Evolutionary conservation across 2,888 invertebrate genomes (phyloP), one percentile per base, ranked within the genome.

Genomic region (Girardia tigrina): DNA sequence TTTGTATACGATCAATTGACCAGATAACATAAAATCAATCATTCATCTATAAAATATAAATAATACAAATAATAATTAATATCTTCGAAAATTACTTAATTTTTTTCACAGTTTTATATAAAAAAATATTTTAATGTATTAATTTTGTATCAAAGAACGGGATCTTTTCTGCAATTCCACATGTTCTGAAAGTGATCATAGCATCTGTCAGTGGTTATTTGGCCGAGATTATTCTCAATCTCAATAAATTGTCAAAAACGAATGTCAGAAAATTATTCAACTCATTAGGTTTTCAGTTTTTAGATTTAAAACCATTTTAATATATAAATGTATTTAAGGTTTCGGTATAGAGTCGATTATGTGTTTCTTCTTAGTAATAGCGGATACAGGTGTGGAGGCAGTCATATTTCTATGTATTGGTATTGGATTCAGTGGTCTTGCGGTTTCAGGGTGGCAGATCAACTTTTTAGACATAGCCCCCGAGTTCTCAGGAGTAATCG

Each of bases 391-490:
- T 0, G 71, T 74, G 1, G 2, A 77, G 1, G 82, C 81, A n/a
- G 78, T 83, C 16, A 75, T 80, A 2, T 79, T 82, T 28, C 79
- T 83, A 14, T 80, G 81, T 0, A 26, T 82, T 0, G 82, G 81
- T 56, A 78, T 82, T 6, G 82, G 81, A 4, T 78, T 80, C 23
- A 81, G 81, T 71, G 83, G 83, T 1, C 77, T 83, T 16, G 79
- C 81, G 0, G 81, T 82, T 0, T 81, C 83, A 76, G 83, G 83
- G 36, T 83, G 83, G 83, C 82, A 82, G 77, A 81, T 83, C 28
- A 83, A 83, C 77, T 82, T 83, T 76, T 80, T 83, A 75, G 83
- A 83, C 77, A 78, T 83, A 27, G 82, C 83, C 0, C 80, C 83
- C 16, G 78, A 81, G 71, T 80, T 82, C 75, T 83, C 82, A 74